Percentiles rank a stretch among this genome's conserved stretches.
Evolutionary conservation across 2,113 vertebrate species (phyloP).

Genomic region (Peromyscus maniculatus): DNA sequence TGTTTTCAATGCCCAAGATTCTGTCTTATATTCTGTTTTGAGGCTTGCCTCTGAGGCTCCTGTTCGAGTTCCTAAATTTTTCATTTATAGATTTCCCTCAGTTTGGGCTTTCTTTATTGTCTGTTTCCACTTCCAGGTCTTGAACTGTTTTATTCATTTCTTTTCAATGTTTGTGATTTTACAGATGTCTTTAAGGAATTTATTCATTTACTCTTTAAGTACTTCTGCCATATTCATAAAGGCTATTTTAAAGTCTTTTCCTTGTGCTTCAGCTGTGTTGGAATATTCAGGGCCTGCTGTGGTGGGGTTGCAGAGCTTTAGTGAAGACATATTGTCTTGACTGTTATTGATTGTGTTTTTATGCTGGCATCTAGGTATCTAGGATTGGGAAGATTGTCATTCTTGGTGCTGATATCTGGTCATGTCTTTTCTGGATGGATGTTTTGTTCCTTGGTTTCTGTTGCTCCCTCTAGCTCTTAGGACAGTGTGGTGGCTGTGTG

Average conservation of each 20-base stretch:
- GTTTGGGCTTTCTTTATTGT: neutral
- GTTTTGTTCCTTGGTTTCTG: neutral
- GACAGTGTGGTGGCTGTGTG: neutral
- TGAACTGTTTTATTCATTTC: neutral
- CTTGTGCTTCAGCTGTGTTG: neutral
- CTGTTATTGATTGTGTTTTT: neutral
- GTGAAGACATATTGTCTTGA: neutral
- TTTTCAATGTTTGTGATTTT: neutral
- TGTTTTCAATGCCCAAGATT: neutral
- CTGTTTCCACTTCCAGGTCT: neutral
- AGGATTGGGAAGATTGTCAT: neutral
- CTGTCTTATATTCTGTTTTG: neutral
- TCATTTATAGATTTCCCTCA: neutral
- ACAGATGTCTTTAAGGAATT: neutral
- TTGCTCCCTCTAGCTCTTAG: neutral
- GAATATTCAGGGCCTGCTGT: neutral
- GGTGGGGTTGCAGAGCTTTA: neutral
- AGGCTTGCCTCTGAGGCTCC: neutral
- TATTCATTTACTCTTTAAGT: neutral
- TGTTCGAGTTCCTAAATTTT: neutral
- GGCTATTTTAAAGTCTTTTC: neutral
- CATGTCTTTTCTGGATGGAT: neutral
- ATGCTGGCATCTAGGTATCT: neutral
- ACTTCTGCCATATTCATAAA: neutral
- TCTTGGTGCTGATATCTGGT: neutral